Percentiles rank a stretch among this genome's conserved stretches.
phyloP scores from a whole-genome alignment of 2,113 vertebrate species.

The Ophiodon elongatus region DNA sequence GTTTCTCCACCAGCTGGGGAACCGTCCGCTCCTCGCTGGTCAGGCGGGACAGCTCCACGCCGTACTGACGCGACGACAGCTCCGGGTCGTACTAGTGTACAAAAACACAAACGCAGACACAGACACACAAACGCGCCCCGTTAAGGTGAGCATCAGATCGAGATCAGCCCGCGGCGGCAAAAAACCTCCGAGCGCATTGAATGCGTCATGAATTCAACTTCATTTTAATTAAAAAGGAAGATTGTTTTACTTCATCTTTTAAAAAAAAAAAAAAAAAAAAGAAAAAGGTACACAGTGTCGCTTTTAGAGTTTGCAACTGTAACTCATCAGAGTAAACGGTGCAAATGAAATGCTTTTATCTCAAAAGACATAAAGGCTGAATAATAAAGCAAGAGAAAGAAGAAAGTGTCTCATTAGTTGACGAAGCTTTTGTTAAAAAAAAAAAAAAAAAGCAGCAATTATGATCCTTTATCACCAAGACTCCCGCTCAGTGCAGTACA shows the following conservation, averaged over 20 bases:
- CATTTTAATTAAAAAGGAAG: neutral
- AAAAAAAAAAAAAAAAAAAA: too few relatives aligned
- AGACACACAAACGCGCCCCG: neutral
- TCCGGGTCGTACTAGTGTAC: conserved; percentile 90
- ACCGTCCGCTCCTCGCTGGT: conserved; percentile 93
- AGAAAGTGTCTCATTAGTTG: neutral
- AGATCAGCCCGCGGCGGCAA: too few relatives aligned
- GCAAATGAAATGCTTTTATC: neutral
- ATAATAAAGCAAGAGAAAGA: neutral
- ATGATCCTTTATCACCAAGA: neutral
- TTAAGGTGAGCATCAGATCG: neutral
- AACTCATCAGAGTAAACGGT: neutral
- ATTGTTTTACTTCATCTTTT: neutral
- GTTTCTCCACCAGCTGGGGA: conserved; percentile 94
- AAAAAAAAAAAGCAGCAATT: too few relatives aligned
- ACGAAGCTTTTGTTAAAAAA: neutral
- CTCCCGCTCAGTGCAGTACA: too few relatives aligned
- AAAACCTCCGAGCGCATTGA: too few relatives aligned
- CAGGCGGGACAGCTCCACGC: conserved; percentile 93
- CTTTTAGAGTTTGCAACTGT: neutral
- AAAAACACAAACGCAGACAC: neutral
- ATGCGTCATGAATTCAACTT: neutral
- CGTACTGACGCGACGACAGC: conserved; percentile 92
- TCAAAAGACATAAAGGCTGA: neutral
- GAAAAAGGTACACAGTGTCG: neutral